These are phyloP conservation scores for Antigone vipio DNA, from an alignment of 2,113 vertebrate species.

Conservation along the genomic window DNA sequence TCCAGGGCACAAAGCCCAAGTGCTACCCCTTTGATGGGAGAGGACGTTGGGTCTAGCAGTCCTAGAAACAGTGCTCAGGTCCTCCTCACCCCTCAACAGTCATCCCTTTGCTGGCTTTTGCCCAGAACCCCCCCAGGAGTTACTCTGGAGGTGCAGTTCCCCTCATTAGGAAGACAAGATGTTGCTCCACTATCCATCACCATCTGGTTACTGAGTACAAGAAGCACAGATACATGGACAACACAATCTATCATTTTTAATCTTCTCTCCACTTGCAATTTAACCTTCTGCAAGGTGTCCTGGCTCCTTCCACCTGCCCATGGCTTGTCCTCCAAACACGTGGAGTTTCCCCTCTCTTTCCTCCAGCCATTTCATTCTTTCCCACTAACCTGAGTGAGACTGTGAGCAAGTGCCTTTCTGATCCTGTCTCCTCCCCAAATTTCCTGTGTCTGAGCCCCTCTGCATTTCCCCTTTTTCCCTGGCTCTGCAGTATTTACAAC, in stretches of 20 bases:
- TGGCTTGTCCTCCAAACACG: neutral
- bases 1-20: neutral
- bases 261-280: neutral
- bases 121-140: neutral
- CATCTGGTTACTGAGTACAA: neutral
- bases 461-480: neutral
- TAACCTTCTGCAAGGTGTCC: neutral
- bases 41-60: neutral
- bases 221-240: neutral
- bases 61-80: neutral
- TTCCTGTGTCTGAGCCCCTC: constrained; percentile 24
- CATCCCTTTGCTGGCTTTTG: neutral
- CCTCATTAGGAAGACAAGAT: neutral
- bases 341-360: neutral
- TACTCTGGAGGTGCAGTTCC: neutral
- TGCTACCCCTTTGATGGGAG: neutral
- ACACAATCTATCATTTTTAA: neutral
- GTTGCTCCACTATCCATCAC: neutral
- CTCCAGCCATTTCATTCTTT: neutral
- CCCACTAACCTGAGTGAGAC: neutral
- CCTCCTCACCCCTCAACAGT: neutral
- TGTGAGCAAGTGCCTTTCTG: neutral
- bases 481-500: neutral
- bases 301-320: neutral
- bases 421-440: neutral